These are phyloP conservation scores for Varanus komodoensis DNA, from an alignment of 2,113 vertebrate genomes.

Conservation along the genomic window DNA sequence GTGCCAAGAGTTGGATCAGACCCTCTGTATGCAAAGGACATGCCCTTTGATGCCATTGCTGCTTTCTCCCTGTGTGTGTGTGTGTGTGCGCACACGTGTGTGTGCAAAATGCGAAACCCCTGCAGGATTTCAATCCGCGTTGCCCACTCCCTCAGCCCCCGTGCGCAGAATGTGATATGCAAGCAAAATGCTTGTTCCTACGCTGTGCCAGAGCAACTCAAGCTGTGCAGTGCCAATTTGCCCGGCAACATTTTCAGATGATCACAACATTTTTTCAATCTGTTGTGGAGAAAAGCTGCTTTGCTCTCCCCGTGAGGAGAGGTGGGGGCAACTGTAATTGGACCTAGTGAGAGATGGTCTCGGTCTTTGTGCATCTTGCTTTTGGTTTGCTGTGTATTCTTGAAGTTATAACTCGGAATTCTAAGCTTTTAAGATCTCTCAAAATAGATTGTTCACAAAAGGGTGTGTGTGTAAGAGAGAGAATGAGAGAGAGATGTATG, in stretches of 20 bases:
- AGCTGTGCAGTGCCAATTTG: not conserved
- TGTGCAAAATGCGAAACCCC: not conserved
- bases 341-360: conserved; percentile 21
- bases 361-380: conserved; percentile 23
- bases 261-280: not conserved
- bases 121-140: not conserved
- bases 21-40: not conserved
- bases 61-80: not conserved
- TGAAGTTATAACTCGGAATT: conserved; percentile 28
- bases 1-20: not conserved
- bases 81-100: not conserved
- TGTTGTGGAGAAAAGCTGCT: not conserved
- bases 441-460: not conserved
- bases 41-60: not conserved
- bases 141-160: not conserved
- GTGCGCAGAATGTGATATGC: not conserved
- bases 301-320: not conserved
- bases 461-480: not conserved
- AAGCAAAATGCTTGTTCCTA: not conserved
- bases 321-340: not conserved
- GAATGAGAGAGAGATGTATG: too few species aligned
- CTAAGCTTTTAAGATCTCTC: conserved; percentile 1
- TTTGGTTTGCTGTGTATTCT: conserved; percentile 2
- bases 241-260: not conserved
- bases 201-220: conserved; percentile 45